These are phyloP conservation scores for Aphelenchoides bicaudatus DNA, from an alignment of 2,888 invertebrate species.

Conservation along the genomic window DNA sequence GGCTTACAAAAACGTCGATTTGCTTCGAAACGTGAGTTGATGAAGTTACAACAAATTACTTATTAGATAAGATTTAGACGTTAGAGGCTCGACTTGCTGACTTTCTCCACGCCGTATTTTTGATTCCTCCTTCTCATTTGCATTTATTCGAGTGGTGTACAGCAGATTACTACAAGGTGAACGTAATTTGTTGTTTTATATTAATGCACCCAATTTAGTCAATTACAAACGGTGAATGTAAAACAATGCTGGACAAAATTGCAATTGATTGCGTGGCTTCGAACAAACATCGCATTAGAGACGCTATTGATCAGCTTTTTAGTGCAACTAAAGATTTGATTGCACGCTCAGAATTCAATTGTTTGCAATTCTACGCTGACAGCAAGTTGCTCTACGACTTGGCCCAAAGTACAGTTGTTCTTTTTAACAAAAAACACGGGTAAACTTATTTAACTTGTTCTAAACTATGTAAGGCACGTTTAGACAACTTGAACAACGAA, in stretches of 20 bases:
- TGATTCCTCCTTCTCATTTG: slow-evolving; percentile 30
- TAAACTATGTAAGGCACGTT: background rate
- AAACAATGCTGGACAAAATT: slow-evolving; percentile 28
- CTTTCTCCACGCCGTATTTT: slow-evolving; percentile 38
- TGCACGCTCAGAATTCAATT: slow-evolving; percentile 3
- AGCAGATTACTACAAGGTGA: slow-evolving; percentile 28
- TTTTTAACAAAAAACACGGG: slow-evolving; percentile 17
- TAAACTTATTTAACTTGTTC: background rate
- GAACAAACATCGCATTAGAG: slow-evolving; percentile 21
- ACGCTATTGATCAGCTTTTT: slow-evolving; percentile 20
- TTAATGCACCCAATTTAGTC: slow-evolving; percentile 25
- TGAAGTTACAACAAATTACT: no score
- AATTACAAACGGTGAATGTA: slow-evolving; percentile 13
- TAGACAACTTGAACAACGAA: slow-evolving; percentile 15
- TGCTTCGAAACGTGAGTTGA: slow-evolving; percentile 33
- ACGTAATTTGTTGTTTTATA: background rate
- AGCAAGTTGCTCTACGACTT: slow-evolving; percentile 23
- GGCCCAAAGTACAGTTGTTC: slow-evolving; percentile 1
- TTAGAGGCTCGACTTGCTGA: slow-evolving; percentile 41
- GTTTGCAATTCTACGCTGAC: slow-evolving; percentile 17
- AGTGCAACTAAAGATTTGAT: slow-evolving; percentile 5
- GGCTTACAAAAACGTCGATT: slow-evolving; percentile 42
- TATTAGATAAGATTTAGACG: no score
- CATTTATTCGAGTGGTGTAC: slow-evolving; percentile 31
- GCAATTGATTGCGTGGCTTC: slow-evolving; percentile 25